These are phyloP conservation scores for Enteromius trimaculatus DNA, from an alignment of 2,797 vertebrate species.

Conservation along the genomic window DNA sequence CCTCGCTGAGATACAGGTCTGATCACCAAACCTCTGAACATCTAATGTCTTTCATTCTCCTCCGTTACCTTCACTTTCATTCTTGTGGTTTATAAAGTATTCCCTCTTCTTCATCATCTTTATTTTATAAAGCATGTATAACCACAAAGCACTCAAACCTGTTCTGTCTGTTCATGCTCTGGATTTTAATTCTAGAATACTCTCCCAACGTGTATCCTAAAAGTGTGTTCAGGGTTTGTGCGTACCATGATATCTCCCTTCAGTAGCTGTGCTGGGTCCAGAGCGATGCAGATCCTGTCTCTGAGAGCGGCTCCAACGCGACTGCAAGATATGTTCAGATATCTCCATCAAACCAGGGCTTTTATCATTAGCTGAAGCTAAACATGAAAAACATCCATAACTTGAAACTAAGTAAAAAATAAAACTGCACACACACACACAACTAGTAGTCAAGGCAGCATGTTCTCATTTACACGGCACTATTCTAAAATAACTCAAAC, in stretches of 20 bases:
- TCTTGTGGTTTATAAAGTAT: neutral
- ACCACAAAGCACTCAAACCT: neutral
- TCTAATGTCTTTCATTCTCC: neutral
- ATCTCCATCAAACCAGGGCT: neutral
- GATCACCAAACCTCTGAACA: neutral
- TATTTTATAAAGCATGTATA: neutral
- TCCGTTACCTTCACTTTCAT: neutral
- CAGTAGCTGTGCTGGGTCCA: constrained; percentile 92
- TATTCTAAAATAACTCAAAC: neutral
- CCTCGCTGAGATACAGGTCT: neutral
- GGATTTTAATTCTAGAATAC: neutral
- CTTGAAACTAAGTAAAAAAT: neutral
- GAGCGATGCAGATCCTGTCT: constrained; percentile 81
- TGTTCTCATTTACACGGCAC: neutral
- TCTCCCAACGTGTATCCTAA: neutral
- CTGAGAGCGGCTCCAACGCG: constrained; percentile 83
- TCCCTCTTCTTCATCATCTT: neutral
- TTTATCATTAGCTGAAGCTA: neutral
- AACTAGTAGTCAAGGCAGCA: no score
- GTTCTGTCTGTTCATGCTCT: neutral
- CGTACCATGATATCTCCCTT: constrained; percentile 96
- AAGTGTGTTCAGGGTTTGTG: neutral
- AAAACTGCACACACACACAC: neutral
- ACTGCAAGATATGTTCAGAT: constrained; percentile 65
- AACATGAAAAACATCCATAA: neutral